A percentile compares a stretch with the other conserved stretches of the same genome.
These are phyloP conservation scores for Hypselothyrea guttata DNA, from an alignment of 2,888 invertebrate genomes.

Conservation along the genomic window DNA sequence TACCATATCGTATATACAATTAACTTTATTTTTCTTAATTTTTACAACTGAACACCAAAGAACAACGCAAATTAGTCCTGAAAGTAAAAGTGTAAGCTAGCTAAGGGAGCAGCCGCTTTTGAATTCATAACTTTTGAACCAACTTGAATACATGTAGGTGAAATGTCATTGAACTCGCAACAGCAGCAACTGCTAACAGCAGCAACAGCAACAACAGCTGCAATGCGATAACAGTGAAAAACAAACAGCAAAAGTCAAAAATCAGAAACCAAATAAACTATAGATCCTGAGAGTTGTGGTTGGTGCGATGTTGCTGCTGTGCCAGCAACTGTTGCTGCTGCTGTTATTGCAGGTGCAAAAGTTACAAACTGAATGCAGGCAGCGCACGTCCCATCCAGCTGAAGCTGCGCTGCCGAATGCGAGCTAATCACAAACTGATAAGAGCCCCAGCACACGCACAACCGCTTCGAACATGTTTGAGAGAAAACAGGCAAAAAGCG, in stretches of 20 bases:
- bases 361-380: no score
- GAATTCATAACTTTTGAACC: slow-evolving; percentile 29
- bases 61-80: slow-evolving; percentile 11
- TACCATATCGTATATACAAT: no score
- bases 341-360: slow-evolving; percentile 3
- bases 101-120: slow-evolving; percentile 11
- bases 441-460: slow-evolving; percentile 46
- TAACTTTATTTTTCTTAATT: no score
- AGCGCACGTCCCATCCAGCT: slow-evolving; percentile 45
- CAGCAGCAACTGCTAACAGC: slow-evolving; percentile 21
- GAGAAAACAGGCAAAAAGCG: slow-evolving; percentile 37
- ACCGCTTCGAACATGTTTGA: slow-evolving; percentile 59
- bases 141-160: slow-evolving; percentile 68
- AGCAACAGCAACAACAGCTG: slow-evolving; percentile 6
- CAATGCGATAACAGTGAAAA: slow-evolving; percentile 2
- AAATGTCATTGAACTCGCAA: slow-evolving; percentile 68
- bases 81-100: slow-evolving; percentile 1
- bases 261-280: no score
- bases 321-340: neutral
- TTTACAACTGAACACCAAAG: no score
- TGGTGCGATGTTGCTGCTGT: neutral
- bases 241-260: no score
- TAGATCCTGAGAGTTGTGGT: no score
- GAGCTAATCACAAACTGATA: slow-evolving; percentile 45
- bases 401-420: slow-evolving; percentile 44